phyloP scores from a whole-genome alignment of 2,797 vertebrate genomes.

The Hypotaenidia philippensis region DNA sequence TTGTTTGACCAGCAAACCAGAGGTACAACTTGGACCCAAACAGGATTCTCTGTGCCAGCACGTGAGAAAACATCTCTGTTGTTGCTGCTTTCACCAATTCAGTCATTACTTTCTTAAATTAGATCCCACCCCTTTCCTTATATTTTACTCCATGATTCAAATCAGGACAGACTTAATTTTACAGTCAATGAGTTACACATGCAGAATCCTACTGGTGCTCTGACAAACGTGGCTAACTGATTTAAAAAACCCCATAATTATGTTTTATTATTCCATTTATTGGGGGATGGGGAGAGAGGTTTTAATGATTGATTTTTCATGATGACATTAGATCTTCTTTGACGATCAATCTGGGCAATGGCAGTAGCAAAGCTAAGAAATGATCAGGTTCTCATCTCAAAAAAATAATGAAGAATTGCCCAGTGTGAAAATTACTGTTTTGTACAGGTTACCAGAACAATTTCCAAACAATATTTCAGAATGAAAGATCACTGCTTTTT shows the following conservation, averaged over 20 bases:
- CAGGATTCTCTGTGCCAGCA: neutral
- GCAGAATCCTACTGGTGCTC: neutral
- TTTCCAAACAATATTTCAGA: neutral
- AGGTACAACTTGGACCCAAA: neutral
- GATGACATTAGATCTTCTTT: neutral
- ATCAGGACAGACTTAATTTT: neutral
- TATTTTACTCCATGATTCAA: neutral
- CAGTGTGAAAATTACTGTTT: neutral
- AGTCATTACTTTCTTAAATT: neutral
- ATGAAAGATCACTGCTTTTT: neutral
- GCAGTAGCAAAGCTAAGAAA: neutral
- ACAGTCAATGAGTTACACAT: neutral
- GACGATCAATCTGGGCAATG: neutral
- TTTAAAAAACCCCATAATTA: neutral
- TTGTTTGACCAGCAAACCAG: neutral
- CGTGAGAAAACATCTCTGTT: neutral
- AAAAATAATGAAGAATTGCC: slow-evolving; percentile 3
- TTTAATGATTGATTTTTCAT: neutral
- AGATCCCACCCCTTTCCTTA: neutral
- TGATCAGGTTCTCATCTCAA: neutral
- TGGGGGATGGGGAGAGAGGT: neutral
- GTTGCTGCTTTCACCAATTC: neutral
- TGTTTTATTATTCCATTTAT: neutral
- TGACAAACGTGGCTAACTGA: neutral
- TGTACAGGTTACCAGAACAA: neutral